phyloP scores from a whole-genome alignment of 2,113 vertebrate genomes.

The Pithys albifrons region DNA sequence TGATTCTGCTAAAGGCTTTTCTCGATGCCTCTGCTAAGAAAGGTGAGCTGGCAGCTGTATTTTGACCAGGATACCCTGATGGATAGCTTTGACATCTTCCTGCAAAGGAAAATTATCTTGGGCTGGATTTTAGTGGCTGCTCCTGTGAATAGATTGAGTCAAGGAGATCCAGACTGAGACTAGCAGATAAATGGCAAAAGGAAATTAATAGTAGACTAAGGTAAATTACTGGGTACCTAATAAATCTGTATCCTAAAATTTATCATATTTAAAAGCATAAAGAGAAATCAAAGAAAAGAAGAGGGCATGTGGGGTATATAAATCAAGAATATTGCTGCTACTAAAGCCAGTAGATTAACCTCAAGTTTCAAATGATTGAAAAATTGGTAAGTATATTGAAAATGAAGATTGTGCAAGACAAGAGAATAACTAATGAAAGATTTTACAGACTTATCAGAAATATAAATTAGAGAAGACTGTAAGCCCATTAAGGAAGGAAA shows the following conservation, averaged over 20 bases:
- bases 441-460: slow-evolving; percentile 37
- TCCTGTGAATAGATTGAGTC: background rate
- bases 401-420: slow-evolving; percentile 26
- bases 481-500: slow-evolving; percentile 20
- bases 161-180: background rate
- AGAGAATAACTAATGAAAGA: background rate
- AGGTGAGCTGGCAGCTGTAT: background rate
- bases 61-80: background rate
- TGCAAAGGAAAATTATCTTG: background rate
- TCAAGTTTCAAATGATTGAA: slow-evolving; percentile 31
- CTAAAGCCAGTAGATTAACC: background rate
- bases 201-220: background rate
- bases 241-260: background rate
- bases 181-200: background rate
- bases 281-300: slow-evolving; percentile 14
- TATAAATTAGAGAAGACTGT: background rate
- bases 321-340: slow-evolving; percentile 22
- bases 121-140: background rate
- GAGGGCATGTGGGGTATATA: background rate
- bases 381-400: slow-evolving; percentile 13
- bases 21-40: background rate
- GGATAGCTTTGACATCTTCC: background rate
- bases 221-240: background rate
- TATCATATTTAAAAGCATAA: slow-evolving; percentile 19
- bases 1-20: background rate